Conservation (phyloP, 2,113 vertebrate species). For the Cebus imitator region DNA sequence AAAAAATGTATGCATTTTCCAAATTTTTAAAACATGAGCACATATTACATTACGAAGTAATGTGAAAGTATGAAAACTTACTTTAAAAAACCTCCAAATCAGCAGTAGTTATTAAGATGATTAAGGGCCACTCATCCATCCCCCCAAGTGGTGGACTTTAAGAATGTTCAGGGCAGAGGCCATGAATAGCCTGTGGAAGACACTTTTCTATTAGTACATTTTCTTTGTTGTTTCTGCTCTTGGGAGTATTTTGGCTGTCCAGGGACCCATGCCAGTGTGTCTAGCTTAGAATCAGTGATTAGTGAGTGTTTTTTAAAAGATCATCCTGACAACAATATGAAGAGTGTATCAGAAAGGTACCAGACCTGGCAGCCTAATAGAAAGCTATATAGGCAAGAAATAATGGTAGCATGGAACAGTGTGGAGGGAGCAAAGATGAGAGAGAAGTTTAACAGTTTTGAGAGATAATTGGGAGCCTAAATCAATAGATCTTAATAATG, state of each 20-base stretch:
- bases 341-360: neutral
- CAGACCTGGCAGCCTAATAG: neutral
- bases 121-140: neutral
- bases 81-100: neutral
- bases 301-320: neutral
- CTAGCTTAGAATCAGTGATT: neutral
- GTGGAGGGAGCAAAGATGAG: neutral
- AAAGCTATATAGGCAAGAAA: neutral
- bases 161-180: neutral
- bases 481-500: neutral
- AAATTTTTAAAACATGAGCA: conserved; percentile 31
- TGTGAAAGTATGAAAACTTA: neutral
- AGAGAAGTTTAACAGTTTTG: neutral
- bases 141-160: neutral
- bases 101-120: neutral
- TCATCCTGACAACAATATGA: neutral
- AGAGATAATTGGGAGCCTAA: neutral
- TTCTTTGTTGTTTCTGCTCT: neutral
- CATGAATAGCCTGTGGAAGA: neutral
- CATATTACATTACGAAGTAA: conserved; percentile 17
- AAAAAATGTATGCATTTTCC: conserved; percentile 19
- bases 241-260: neutral
- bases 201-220: neutral
- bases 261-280: neutral
- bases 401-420: neutral